Evolutionary conservation across 2,888 invertebrate genomes (phyloP).

Genomic region (Kuschelorhynchus macadamiae): DNA sequence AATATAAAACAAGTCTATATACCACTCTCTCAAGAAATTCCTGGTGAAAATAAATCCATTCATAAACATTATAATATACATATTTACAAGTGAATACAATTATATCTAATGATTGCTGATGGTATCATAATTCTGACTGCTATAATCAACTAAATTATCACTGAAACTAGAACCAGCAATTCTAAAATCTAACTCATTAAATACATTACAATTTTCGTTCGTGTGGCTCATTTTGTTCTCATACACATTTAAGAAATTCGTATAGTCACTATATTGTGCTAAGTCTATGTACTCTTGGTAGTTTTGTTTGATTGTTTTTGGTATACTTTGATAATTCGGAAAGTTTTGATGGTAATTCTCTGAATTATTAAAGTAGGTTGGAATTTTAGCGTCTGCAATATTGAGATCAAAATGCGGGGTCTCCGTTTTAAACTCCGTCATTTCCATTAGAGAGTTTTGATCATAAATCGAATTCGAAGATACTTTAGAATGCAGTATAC

Average conservation of each 20-base stretch:
- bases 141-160: conserved; percentile 57
- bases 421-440: conserved; percentile 41
- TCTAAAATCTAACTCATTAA: conserved; percentile 66
- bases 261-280: conserved; percentile 64
- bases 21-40: too few species aligned
- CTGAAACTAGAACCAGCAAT: conserved; percentile 55
- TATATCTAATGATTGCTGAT: conserved; percentile 55
- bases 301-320: conserved; percentile 53
- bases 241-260: conserved; percentile 61
- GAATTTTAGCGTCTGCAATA: conserved; percentile 35
- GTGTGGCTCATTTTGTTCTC: conserved; percentile 58
- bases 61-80: not conserved
- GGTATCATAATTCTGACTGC: conserved; percentile 57
- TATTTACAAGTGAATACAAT: conserved; percentile 3
- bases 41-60: too few species aligned
- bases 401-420: conserved; percentile 51
- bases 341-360: conserved; percentile 57
- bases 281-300: conserved; percentile 61
- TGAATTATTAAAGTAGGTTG: conserved; percentile 56
- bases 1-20: too few species aligned
- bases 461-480: conserved; percentile 34
- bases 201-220: conserved; percentile 60
- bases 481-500: conserved; percentile 24
- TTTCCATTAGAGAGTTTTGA: conserved; percentile 13
- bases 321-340: conserved; percentile 52